Percentiles rank a stretch among this genome's conserved stretches.
Conservation (phyloP, 2,113 vertebrate genomes). For the Hippocampus comes region DNA sequence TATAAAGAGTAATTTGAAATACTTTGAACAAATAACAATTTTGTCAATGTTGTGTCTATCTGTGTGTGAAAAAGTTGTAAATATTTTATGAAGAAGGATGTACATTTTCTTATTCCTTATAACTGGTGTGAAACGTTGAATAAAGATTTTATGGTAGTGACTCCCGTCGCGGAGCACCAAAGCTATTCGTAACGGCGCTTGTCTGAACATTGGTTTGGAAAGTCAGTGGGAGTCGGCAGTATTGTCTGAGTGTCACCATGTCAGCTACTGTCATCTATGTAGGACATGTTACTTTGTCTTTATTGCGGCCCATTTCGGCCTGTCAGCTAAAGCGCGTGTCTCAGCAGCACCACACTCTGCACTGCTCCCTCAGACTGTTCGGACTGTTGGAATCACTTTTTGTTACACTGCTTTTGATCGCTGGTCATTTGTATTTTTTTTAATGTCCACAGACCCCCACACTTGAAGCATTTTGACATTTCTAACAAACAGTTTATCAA, state of each 20-base stretch:
- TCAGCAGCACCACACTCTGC: constrained; percentile 6
- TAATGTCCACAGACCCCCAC: neutral
- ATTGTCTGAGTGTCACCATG: constrained; percentile 22
- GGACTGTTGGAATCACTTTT: neutral
- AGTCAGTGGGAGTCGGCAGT: neutral
- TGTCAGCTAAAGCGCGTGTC: constrained; percentile 5
- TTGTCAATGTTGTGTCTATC: neutral
- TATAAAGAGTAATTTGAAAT: neutral
- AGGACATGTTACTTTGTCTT: constrained; percentile 16
- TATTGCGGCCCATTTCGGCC: constrained; percentile 14
- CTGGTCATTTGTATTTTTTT: neutral
- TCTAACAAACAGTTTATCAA: neutral
- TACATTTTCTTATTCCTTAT: neutral
- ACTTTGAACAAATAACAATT: neutral
- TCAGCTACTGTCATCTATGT: constrained; percentile 23
- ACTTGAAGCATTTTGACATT: neutral
- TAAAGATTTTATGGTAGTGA: neutral
- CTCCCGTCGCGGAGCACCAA: neutral
- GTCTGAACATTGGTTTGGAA: neutral
- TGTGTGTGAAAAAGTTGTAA: neutral
- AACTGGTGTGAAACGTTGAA: neutral
- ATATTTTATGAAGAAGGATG: neutral
- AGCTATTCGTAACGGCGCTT: neutral
- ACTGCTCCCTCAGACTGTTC: neutral
- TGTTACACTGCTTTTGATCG: neutral